Evolutionary conservation across 2,113 vertebrate genomes (phyloP), one percentile per base, ranked within the genome.

Genomic region (Podocnemis expansa): DNA sequence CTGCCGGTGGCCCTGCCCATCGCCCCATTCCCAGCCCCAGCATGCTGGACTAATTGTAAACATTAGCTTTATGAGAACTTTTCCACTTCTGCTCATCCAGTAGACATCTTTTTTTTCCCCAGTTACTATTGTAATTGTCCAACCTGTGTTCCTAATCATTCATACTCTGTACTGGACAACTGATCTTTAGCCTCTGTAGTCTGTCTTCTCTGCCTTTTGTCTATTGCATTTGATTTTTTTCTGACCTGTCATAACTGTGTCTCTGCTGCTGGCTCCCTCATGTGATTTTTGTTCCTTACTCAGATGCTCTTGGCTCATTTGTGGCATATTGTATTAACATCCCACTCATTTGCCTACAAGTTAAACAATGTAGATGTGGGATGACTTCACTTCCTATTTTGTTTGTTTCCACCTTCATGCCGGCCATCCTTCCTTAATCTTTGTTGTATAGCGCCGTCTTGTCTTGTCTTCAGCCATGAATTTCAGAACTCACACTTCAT

Each of bases 381-480:
- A 34, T 2, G 2, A 21, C 52, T 24, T 38, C 25, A 45, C 38
- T 49, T 38, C 47, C 80, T 54, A 8, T 34, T 6, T 78, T 76
- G 56, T 94, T 87, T 43, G 82, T 11, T 79, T 80, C 2, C 47
- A 1, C 52, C 4, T 1, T n/a, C 31, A 60, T 60, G 58, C 58
- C 29, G 31, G 14, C 29, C 29, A 5, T 19, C 34, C 34, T n/a
- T 31, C 34, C 34, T 67, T 14, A n/a, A 31, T 31, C 17, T n/a
- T n/a, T 67, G 17, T 16, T 21, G 60, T 67, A 6, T 34, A 67
- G 34, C 34, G 34, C 60, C 7, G 21, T n/a, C n/a, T n/a, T 52
- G 78, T 17, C 79, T 94, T 49, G 89, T 88, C 51, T 84, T 75
- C 60, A 85, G 86, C 41, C 38, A 38, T 54, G 45, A 78, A 76